Percentiles rank a stretch among this genome's conserved stretches.
Evolutionary conservation across 2,797 vertebrate genomes (phyloP).

Genomic region (Falco naumanni): DNA sequence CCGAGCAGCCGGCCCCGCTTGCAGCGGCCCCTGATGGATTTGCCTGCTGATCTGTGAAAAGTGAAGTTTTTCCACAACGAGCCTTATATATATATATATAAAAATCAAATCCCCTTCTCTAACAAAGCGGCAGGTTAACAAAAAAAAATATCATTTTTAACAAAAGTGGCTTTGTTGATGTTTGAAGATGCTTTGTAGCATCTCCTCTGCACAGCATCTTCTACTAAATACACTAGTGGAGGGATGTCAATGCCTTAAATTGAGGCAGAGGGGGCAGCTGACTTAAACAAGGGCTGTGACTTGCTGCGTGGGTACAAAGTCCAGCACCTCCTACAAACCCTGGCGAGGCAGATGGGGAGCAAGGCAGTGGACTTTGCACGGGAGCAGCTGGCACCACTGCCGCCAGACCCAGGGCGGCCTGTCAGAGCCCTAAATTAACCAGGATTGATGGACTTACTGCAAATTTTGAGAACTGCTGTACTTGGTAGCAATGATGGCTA

Average conservation of each 20-base stretch:
- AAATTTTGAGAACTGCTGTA: neutral
- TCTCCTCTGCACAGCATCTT: neutral
- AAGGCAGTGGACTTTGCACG: neutral
- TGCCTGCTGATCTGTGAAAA: slow-evolving; percentile 51
- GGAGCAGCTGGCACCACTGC: neutral
- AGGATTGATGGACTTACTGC: neutral
- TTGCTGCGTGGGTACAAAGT: neutral
- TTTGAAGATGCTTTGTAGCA: neutral
- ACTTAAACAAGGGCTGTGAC: neutral
- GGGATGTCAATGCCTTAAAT: neutral
- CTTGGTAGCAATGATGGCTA: neutral
- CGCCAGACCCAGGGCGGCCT: neutral
- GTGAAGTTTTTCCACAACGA: neutral
- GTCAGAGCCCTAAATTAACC: neutral
- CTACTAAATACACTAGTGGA: neutral
- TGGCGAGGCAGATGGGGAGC: neutral
- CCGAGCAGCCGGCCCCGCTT: neutral
- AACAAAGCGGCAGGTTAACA: neutral
- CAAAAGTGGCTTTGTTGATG: neutral
- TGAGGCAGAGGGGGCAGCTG: neutral
- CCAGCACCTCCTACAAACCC: neutral
- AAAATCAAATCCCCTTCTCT: neutral
- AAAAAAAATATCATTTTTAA: neutral
- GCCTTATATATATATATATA: neutral
- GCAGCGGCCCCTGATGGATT: slow-evolving; percentile 32